Conservation (phyloP, 2,888 invertebrate species). For the Geophilus truncorum region DNA sequence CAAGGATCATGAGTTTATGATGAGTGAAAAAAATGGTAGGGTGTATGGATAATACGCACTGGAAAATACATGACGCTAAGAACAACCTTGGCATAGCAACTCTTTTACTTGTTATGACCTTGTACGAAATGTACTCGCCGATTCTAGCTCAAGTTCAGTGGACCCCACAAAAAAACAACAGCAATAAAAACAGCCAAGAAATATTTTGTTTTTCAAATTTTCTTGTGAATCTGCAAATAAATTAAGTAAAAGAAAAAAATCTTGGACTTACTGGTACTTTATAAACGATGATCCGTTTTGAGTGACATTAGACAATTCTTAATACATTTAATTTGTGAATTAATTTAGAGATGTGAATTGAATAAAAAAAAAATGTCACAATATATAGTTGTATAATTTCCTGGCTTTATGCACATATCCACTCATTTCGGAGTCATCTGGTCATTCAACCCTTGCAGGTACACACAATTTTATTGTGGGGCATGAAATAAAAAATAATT, state of each 20-base stretch:
- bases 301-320: no score
- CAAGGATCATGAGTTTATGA: no score
- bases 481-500: neutral
- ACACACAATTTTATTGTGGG: neutral
- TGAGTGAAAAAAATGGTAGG: neutral
- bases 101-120: neutral
- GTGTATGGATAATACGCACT: no score
- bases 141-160: neutral
- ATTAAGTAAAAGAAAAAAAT: no score
- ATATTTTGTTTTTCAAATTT: no score
- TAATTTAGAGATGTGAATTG: neutral
- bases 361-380: neutral
- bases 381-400: neutral
- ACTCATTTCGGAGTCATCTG: neutral
- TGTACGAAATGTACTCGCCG: neutral
- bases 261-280: no score
- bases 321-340: no score
- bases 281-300: no score
- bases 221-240: no score
- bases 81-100: neutral
- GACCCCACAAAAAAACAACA: neutral
- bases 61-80: neutral
- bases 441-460: neutral
- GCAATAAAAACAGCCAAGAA: no score
- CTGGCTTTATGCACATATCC: neutral